Evolutionary conservation across 2,113 vertebrate genomes (phyloP), one percentile per base, ranked within the genome.

Genomic region (Tetrax tetrax): DNA sequence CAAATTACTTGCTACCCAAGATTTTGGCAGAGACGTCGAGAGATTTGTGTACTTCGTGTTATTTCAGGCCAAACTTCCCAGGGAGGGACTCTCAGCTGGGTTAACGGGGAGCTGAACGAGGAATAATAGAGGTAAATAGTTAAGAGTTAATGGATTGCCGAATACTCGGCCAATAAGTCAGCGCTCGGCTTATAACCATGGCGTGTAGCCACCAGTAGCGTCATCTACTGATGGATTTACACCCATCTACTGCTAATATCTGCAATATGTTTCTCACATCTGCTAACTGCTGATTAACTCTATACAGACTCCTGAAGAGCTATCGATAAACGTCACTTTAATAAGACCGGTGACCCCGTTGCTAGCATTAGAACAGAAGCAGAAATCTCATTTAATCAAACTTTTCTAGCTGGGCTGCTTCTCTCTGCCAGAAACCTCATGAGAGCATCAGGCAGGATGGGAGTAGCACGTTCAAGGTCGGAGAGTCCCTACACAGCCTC

Each of bases 281-380:
- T 95, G 96, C 95, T 95, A 95, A 91, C 80, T 95, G 75, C 91
- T 95, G 96, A 94, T 88, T 96, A 97, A 95, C 94, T 89, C 95
- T 76, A 35, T 35, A 41, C 74, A 71, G 61, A n/a, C 83, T 96
- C 89, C 74, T 66, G 65, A 96, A 94, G 94, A 95, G 95, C 91
- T 75, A 94, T 82, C 89, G 61, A 95, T 92, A 93, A 85, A 60
- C 2, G 57, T 23, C 65, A 90, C 93, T 88, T 90, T 69, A 88
- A 89, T 57, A 87, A 83, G 86, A 76, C 89, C 86, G 41, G 77
- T 92, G 80, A 95, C 86, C 92, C 57, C 1, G 0, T 41, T 48
- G 79, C 85, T n/a, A 53, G 59, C 69, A 35, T 45, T 54, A 27
- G 68, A 69, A 37, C 51, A 68, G 69, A 35, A 83, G 54, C 60